Conservation (phyloP, 2,113 vertebrate species). For the Bathybates hornii region DNA sequence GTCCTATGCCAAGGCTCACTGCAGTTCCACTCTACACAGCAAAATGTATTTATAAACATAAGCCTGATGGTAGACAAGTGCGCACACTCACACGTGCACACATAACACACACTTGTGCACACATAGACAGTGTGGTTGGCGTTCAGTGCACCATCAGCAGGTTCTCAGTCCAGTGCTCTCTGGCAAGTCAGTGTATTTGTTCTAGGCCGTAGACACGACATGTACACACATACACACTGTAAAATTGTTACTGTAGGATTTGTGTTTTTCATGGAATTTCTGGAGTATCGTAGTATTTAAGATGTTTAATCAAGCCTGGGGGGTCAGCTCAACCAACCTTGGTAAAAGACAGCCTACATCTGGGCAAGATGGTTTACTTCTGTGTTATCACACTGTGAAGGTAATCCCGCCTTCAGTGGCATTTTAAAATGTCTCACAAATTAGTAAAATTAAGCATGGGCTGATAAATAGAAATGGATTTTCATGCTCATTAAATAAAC, state of each 20-base stretch:
- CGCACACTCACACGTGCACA: not conserved
- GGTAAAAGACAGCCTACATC: not conserved
- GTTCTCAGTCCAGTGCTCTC: constrained; percentile 56
- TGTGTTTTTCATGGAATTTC: not conserved
- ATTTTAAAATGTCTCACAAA: not conserved
- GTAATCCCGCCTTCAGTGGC: not conserved
- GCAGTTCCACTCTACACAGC: constrained; percentile 70
- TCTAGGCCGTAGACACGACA: constrained; percentile 20
- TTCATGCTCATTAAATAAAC: not conserved
- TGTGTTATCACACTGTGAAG: not conserved
- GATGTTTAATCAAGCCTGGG: not conserved
- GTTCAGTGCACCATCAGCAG: constrained; percentile 61
- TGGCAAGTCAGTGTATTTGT: constrained; percentile 53
- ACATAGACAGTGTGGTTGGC: not conserved
- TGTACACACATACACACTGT: not conserved
- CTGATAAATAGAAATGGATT: not conserved
- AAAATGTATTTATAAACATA: constrained; percentile 77
- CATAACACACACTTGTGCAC: not conserved
- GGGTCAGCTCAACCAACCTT: not conserved
- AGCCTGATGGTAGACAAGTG: constrained; percentile 47
- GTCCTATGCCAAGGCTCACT: constrained; percentile 54
- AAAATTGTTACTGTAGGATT: not conserved
- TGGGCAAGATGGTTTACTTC: not conserved
- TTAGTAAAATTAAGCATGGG: not conserved
- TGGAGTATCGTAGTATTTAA: not conserved